Evolutionary conservation across 1,140 invertebrate genomes (phyloP), one percentile per base, ranked within the genome.

Genomic region (Chrysopa pallens): DNA sequence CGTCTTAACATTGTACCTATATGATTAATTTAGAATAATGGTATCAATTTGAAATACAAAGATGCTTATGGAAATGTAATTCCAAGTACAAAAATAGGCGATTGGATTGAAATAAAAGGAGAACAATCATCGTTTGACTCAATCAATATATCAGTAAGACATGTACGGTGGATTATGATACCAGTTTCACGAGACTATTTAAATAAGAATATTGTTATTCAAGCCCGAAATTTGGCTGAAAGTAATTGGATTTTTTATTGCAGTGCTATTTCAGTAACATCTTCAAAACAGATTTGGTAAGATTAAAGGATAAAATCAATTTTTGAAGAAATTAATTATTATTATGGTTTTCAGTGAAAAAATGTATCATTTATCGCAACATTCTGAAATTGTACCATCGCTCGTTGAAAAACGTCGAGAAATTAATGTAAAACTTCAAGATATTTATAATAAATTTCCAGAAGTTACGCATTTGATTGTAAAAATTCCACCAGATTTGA

Each of bases 231-330:
- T 56, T 62, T 81, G 6, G 67, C 75, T 48, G 63, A 66, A 13
- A 67, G 61, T 37, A 73, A 83, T 48, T 85, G 81, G 81, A 55
- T 84, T 13, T 85, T 76, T 54, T 74, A 71, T 13, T 86, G 81
- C 55, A 65, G 67, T 29, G 73, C 76, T 6, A 65, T 66, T 38
- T 57, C 54, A 9, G 52, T 68, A 12, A 55, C 67, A 42, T 62
- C 59, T 15, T 57, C 64, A 6, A 62, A 67, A 41, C 65, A 70
- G 60, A 63, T 73, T 54, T 83, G 80, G 79, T 82, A 66, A 67
- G 56, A 43, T 40, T 4, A 27, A 28, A 42, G 29, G 38, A 38
- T 40, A 27, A 33, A 46, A 15, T 28, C 39, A 14, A 40, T 48
- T 44, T 13, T 33, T 43, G 35, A 38, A 40, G 28, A 35, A 35